Base-by-base conservation (phyloP, 2,888 invertebrate genomes). In the Lasioglossum calceatum region DNA sequence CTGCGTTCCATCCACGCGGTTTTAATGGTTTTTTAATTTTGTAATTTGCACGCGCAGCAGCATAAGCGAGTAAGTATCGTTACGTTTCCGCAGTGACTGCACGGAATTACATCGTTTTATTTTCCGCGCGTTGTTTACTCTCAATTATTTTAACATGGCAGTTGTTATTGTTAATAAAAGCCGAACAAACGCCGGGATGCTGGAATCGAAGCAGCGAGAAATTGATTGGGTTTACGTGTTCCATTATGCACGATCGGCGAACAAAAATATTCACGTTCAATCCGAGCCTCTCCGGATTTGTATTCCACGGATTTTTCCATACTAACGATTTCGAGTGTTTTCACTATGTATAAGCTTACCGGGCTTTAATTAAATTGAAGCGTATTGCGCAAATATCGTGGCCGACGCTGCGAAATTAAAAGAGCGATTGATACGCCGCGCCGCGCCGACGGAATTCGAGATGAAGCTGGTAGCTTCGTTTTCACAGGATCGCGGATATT, bases 361-460 rank as follows among this genome's bases (percentile, higher is more conserved):
- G 50, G 36, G 39, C 85, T 70, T 86, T 80, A 81, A 87, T 87
- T 86, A 82, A 86, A 83, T 80, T 72, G 75, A 70, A 78, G 80
- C 78, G 67, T 61, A 78, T 77, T 70, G 71, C 36, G 19, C 64
- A 80, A 81, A 82, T 27, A 75, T 47, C 16, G 32, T 2, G 42
- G 42, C 39, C 75, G 74, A 14, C 10, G 5, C 27, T 19, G 36
- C 16, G 42, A 82, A 78, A 86, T 80, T 78, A 75, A 87, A 86
- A 73, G 67, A 47, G 36, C 42, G 80, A 81, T 81, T 76, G 82
- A 76, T 76, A 27, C 42, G 39, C 23, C 2, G 36, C 36, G 36
- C 36, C 36, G 36, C 36, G 36, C 3, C 71, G 44, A 14, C 54
- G 58, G 67, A 61, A 70, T 70, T 73, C 32, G 58, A 7, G 5